These are phyloP conservation scores for Leucoraja erinaceus DNA, from an alignment of 2,113 vertebrate genomes.

Conservation along the genomic window DNA sequence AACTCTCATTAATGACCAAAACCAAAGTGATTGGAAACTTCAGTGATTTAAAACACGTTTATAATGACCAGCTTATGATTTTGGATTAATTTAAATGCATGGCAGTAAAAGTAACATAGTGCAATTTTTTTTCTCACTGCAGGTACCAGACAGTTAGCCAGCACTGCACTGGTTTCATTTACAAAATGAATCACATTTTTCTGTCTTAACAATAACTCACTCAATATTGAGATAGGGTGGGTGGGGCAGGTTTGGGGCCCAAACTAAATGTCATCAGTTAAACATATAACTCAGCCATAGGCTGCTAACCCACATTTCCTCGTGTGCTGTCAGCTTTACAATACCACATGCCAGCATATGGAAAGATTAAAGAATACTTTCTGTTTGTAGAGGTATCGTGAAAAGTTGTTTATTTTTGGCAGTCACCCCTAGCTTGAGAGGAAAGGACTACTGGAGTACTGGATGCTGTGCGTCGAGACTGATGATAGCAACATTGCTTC, in stretches of 20 bases:
- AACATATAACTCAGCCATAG: conserved; percentile 13
- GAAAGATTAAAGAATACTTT: conserved; percentile 47
- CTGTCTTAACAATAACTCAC: conserved; percentile 21
- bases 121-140: conserved; percentile 51
- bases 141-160: conserved; percentile 60
- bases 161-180: conserved; percentile 58
- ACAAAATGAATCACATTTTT: conserved; percentile 42
- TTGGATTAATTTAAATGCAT: conserved; percentile 39
- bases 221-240: not conserved
- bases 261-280: conserved; percentile 21
- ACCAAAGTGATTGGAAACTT: conserved; percentile 10
- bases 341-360: conserved; percentile 62
- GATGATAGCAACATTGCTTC: not conserved
- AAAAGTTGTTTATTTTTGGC: conserved; percentile 47
- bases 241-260: not conserved
- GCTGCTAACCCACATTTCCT: conserved; percentile 17
- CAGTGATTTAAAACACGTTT: not conserved
- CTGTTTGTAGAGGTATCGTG: conserved; percentile 53
- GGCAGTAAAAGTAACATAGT: conserved; percentile 53
- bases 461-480: conserved; percentile 32
- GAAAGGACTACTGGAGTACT: conserved; percentile 27
- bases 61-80: not conserved
- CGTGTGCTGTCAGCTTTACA: conserved; percentile 13
- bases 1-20: conserved; percentile 21
- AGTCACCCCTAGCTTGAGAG: conserved; percentile 46